These are phyloP conservation scores for Spodoptera frugiperda DNA, from an alignment of 1,140 invertebrate species.

Conservation along the genomic window DNA sequence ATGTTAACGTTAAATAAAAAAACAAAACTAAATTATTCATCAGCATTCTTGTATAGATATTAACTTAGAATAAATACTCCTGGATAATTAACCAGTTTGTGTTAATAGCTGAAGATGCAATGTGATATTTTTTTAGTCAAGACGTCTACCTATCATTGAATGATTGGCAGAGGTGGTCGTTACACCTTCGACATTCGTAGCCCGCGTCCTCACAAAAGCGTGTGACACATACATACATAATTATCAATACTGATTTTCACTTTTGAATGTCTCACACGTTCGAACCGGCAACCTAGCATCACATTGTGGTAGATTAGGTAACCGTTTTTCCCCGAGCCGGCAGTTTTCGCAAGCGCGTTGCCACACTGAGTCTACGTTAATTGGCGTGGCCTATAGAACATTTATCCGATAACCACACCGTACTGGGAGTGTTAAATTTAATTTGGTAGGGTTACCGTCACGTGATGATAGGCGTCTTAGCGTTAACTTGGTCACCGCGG, in stretches of 20 bases:
- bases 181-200: background rate
- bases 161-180: background rate
- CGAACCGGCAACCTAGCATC: slow-evolving; percentile 29
- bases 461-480: slow-evolving; percentile 49
- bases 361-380: slow-evolving; percentile 69
- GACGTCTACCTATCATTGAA: background rate
- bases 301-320: slow-evolving; percentile 63
- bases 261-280: slow-evolving; percentile 39
- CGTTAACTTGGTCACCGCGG: slow-evolving; percentile 46
- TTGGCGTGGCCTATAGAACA: slow-evolving; percentile 58
- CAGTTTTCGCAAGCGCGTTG: slow-evolving; percentile 75
- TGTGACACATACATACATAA: slow-evolving; percentile 38
- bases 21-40: too few species aligned
- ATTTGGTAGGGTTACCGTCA: slow-evolving; percentile 58
- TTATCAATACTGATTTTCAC: slow-evolving; percentile 41
- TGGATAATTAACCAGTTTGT: background rate
- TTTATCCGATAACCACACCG: slow-evolving; percentile 62
- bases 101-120: background rate
- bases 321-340: slow-evolving; percentile 68
- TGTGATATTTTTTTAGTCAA: too few species aligned
- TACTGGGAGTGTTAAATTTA: slow-evolving; percentile 50
- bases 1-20: too few species aligned
- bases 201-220: slow-evolving; percentile 11
- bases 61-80: too few species aligned
- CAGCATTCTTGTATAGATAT: too few species aligned